These are phyloP conservation scores for Drosophila insularis DNA, from an alignment of 1,140 invertebrate species.

Conservation along the genomic window DNA sequence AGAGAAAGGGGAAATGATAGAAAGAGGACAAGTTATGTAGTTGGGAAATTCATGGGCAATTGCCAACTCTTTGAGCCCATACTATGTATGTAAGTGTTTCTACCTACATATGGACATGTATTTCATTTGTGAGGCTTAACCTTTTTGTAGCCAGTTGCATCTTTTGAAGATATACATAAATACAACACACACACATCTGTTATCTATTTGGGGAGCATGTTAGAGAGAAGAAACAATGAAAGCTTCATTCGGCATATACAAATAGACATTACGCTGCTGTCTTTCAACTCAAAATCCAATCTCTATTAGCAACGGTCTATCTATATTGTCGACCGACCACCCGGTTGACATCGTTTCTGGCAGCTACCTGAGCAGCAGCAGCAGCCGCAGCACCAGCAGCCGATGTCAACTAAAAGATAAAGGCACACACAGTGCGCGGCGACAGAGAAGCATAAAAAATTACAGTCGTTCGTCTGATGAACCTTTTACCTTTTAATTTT, in stretches of 20 bases:
- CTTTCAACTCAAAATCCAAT: slow-evolving; percentile 24
- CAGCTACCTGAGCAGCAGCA: slow-evolving; percentile 62
- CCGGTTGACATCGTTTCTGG: slow-evolving; percentile 47
- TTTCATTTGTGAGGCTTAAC: background rate
- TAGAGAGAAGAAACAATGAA: no score
- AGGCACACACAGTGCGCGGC: slow-evolving; percentile 32
- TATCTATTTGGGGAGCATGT: no score
- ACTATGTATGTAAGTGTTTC: background rate
- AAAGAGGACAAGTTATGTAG: no score
- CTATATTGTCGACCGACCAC: slow-evolving; percentile 46
- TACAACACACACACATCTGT: no score
- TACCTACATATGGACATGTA: background rate
- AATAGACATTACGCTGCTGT: slow-evolving; percentile 3
- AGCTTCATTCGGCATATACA: background rate
- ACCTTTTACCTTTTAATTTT: slow-evolving; percentile 20
- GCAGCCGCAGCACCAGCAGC: slow-evolving; percentile 39
- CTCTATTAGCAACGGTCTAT: slow-evolving; percentile 65
- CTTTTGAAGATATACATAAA: no score
- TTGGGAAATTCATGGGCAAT: background rate
- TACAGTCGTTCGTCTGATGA: slow-evolving; percentile 23
- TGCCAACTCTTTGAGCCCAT: background rate
- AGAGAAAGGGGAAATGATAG: no score
- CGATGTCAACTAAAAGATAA: slow-evolving; percentile 70
- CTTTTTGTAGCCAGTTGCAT: background rate
- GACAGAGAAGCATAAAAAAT: slow-evolving; percentile 55